These are phyloP conservation scores for Callipepla californica DNA, from an alignment of 2,113 vertebrate genomes.

Conservation along the genomic window DNA sequence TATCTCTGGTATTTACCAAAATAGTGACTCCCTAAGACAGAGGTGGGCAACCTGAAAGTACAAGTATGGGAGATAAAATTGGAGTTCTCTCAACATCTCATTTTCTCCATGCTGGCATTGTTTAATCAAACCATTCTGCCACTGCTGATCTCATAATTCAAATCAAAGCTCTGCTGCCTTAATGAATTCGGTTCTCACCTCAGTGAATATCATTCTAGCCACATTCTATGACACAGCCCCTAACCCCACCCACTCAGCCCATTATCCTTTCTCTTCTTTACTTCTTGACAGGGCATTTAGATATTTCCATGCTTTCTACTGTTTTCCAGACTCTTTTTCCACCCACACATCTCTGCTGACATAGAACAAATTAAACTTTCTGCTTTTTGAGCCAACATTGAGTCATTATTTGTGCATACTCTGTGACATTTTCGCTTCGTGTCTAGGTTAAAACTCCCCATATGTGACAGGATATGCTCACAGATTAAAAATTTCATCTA, in stretches of 20 bases:
- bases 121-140: neutral
- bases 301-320: neutral
- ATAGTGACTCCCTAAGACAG: neutral
- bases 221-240: neutral
- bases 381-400: neutral
- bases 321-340: neutral
- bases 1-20: neutral
- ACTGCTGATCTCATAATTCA: neutral
- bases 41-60: neutral
- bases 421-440: neutral
- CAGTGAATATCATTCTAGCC: neutral
- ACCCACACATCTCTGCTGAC: neutral
- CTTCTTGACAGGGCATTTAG: neutral
- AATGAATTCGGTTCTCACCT: neutral
- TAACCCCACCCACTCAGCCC: accelerated
- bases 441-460: neutral
- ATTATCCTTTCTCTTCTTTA: neutral
- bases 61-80: neutral
- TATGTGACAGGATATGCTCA: neutral
- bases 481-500: neutral
- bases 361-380: neutral
- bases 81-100: neutral
- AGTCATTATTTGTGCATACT: neutral
- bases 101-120: neutral
- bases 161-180: neutral